These are phyloP conservation scores for Ceramica pisi DNA, from an alignment of 2,888 invertebrate genomes.

Conservation along the genomic window DNA sequence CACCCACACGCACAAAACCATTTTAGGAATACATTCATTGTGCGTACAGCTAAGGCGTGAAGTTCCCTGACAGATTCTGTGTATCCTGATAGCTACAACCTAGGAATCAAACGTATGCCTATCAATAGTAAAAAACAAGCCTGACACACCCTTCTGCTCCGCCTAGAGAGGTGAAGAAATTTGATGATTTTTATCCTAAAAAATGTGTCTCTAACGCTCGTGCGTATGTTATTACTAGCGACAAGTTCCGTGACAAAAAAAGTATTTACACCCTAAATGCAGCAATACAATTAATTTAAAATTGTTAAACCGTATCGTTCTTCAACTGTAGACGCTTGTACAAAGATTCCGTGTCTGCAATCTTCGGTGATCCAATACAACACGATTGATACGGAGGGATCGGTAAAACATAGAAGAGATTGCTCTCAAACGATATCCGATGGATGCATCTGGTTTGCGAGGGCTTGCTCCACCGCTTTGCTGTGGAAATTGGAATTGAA, in stretches of 20 bases:
- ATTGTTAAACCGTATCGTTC: not conserved
- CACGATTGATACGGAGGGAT: constrained; percentile 36
- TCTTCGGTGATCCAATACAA: constrained; percentile 41
- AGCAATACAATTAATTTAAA: not conserved
- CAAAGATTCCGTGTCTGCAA: constrained; percentile 12
- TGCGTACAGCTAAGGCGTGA: too few relatives aligned
- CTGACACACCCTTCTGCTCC: too few relatives aligned
- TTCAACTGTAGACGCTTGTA: not conserved
- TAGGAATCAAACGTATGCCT: too few relatives aligned
- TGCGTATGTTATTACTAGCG: too few relatives aligned
- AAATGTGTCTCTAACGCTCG: too few relatives aligned
- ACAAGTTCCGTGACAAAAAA: not conserved
- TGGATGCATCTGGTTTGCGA: constrained; percentile 51
- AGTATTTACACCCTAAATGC: not conserved
- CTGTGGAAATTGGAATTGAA: constrained; percentile 39
- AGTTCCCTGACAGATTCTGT: too few relatives aligned
- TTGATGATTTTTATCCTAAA: too few relatives aligned
- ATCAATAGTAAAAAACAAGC: too few relatives aligned
- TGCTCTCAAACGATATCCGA: constrained; percentile 56
- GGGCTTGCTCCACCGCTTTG: constrained; percentile 16
- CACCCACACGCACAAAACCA: too few relatives aligned
- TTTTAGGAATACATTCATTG: too few relatives aligned
- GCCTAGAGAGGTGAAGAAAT: too few relatives aligned
- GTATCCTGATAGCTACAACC: too few relatives aligned
- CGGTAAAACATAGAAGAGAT: constrained; percentile 48